Evolutionary conservation across 2,113 vertebrate genomes (phyloP), one percentile per base, ranked within the genome.

Genomic region (Brienomyrus brachyistius): DNA sequence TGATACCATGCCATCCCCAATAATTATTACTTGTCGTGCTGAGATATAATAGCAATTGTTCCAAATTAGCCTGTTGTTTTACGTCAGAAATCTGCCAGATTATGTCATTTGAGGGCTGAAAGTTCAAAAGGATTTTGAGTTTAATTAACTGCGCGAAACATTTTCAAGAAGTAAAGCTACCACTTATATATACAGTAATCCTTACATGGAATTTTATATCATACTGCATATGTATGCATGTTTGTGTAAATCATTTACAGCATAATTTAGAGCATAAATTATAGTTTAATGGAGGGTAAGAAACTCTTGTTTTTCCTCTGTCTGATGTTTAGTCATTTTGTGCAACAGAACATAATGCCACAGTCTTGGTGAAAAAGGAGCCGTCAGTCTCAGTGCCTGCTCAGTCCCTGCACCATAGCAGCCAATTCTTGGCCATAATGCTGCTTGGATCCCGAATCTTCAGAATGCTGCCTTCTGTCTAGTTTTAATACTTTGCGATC

Each of bases 1-100:
- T 23, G 89, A 92, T 93, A 93, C 90, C 70, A 91, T 89, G 93
- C 85, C 50, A 91, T 89, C 93, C 91, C 62, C 80, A 45, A 91
- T 94, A 94, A 93, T 94, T 94, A 94, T 91, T 91, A 93, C 91
- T 91, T 94, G 95, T 92, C 92, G 90, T 91, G 93, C 91, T 88
- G 92, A 91, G 94, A 94, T 94, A 94, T 94, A 94, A 93, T 92
- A 90, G 92, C 93, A 91, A 92, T 91, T 93, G 88, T 74, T 89
- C 74, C 17, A 82, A 89, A 89, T 89, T 89, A 82, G 89, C 50
- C 70, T 54, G 88, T 89, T 88, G 88, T 88, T 66, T 88, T 89
- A 74, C 45, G 77, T 84, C 89, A 84, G 40, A 89, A 48, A 48
- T 10, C 23, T 85, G 80, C 51, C 54, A 89, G 52, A 84, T 89